Evolutionary conservation across 2,888 invertebrate species (phyloP), one percentile per base, ranked within the genome.

Genomic region (Macrosoma leucophasiata): DNA sequence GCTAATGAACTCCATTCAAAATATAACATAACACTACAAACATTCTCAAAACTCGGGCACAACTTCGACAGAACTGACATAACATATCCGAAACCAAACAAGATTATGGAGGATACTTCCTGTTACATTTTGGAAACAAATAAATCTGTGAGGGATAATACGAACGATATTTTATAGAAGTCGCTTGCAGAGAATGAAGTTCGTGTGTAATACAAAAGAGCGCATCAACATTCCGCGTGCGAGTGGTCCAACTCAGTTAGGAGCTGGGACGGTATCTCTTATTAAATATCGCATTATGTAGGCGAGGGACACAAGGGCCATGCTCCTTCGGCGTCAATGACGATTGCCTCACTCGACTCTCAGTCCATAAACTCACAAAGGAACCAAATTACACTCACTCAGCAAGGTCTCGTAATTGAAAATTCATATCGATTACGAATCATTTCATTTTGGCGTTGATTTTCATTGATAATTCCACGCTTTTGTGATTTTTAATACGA

Each of bases 71-170:
- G n/a, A n/a, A n/a, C n/a, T n/a, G n/a, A n/a, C n/a, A n/a, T n/a
- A n/a, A n/a, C n/a, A n/a, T n/a, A n/a, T n/a, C n/a, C n/a, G n/a
- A n/a, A n/a, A n/a, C n/a, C n/a, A n/a, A n/a, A n/a, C n/a, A n/a
- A n/a, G n/a, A n/a, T n/a, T n/a, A n/a, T n/a, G n/a, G n/a, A 5
- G 18, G 8, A 18, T 7, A 8, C 8, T 8, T 18, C 18, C 18
- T 7, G 8, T 7, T 7, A 18, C 8, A 5, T 18, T 18, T 4
- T 21, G 32, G 37, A 34, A 41, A 51, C 50, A 53, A 52, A 68
- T 61, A 67, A 63, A 66, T 62, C 58, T 50, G 50, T 46, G 43
- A 52, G 55, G 64, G 62, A 67, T 67, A 68, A 67, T 64, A 56
- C 54, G 59, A 54, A 52, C 55, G 46, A 56, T 62, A 57, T 54